Base-by-base conservation (phyloP, 2,888 invertebrate species). In the Synergus gifuensis region DNA sequence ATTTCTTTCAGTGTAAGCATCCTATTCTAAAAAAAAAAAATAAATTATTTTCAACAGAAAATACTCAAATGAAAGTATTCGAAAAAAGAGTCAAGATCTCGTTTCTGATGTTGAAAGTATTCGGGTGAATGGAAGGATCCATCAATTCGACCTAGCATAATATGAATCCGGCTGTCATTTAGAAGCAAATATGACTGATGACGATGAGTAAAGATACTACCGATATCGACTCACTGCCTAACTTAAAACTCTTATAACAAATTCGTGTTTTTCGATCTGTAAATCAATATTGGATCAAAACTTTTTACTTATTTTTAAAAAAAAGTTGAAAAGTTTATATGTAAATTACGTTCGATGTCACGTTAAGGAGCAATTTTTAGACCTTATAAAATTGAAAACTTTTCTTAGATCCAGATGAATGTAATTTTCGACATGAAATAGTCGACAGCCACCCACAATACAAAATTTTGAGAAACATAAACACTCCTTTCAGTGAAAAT, bases 141-240 rank as follows among this genome's bases (percentile, higher is more conserved):
- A 89, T 89, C 89, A 89, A 87, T 87, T 83, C 82, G 82, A 69
- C 73, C 79, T 73, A 79, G 79, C 80, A 81, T 80, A 79, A 81
- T 60, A 60, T 0, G 60, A 86, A 87, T 87, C 87, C 87, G 85
- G 85, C 86, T 88, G 88, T 87, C 87, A 81, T 85, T 79, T 80
- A n/a, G 79, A 86, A 86, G 84, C 87, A 86, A 88, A 86, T 85
- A 89, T 90, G 89, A 90, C 87, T 87, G 89, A 90, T 90, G 88
- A 86, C 83, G 78, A 84, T 83, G 83, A 86, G 82, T 84, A 80
- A 83, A 84, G 81, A 83, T 84, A 86, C 86, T 88, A 87, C 88
- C 88, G 88, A 89, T 85, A 82, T 82, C 83, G 77, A 83, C 82
- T 81, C 78, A 76, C 78, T 64, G 79, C 73, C 36, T 83, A 78